These are phyloP conservation scores for Diadegma fenestrale DNA, from an alignment of 2,888 invertebrate species.

Conservation along the genomic window DNA sequence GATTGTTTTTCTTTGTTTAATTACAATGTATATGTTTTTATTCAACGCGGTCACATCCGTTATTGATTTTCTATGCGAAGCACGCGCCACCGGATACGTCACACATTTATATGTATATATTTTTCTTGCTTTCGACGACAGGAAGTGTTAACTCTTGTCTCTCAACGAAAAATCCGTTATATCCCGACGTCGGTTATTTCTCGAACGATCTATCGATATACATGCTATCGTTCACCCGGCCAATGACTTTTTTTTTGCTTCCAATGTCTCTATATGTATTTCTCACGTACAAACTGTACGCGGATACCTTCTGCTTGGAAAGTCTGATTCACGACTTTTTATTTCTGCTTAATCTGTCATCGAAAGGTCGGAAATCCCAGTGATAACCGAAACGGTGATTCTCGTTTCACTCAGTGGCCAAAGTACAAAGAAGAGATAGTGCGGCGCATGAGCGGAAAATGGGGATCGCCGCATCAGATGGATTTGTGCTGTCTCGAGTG, in stretches of 20 bases:
- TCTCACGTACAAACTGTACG: not conserved
- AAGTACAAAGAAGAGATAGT: not conserved
- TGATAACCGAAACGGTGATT: constrained; percentile 25
- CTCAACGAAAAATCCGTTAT: constrained; percentile 65
- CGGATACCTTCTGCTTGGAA: constrained; percentile 11
- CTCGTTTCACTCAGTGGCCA: not conserved
- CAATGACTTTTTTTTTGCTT: constrained; percentile 53
- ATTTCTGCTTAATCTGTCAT: constrained; percentile 44
- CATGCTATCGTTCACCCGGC: constrained; percentile 36
- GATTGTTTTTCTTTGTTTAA: not conserved
- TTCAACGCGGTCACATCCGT: constrained; percentile 66
- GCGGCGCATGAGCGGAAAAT: not conserved
- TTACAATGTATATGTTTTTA: constrained; percentile 19
- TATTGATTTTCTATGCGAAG: constrained; percentile 69
- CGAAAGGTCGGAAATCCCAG: constrained; percentile 36
- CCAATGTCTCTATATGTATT: constrained; percentile 13
- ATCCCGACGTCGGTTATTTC: constrained; percentile 36
- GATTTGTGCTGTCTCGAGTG: not conserved
- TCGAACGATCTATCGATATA: constrained; percentile 54
- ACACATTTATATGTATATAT: constrained; percentile 29
- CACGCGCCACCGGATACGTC: constrained; percentile 67
- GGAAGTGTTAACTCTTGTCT: constrained; percentile 65
- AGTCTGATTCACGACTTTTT: constrained; percentile 42
- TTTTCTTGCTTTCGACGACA: constrained; percentile 38
- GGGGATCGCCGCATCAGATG: not conserved